phyloP scores from a whole-genome alignment of 2,888 invertebrate species.

The Euspilapteryx auroguttella region DNA sequence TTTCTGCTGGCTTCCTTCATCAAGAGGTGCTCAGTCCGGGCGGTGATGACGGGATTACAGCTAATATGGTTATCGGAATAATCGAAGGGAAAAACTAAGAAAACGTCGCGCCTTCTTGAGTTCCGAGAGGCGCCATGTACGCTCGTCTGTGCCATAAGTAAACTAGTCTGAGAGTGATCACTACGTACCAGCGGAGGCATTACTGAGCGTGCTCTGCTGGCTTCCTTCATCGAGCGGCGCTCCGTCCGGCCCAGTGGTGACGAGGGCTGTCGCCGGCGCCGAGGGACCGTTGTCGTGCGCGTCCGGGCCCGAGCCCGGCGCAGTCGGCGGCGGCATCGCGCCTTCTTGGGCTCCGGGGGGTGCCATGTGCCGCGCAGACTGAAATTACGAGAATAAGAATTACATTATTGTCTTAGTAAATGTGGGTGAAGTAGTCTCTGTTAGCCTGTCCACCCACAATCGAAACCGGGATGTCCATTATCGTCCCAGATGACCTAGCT shows the following conservation, averaged over 20 bases:
- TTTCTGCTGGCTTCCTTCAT: no score
- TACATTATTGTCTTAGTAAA: no score
- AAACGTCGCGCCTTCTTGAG: no score
- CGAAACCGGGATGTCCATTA: no score
- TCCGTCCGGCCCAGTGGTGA: conserved; percentile 90
- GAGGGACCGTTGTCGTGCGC: conserved; percentile 68
- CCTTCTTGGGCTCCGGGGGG: conserved; percentile 59
- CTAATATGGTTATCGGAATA: no score
- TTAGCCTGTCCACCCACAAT: no score
- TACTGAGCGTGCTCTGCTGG: conserved; percentile 90
- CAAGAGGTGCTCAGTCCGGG: no score
- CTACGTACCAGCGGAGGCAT: conserved; percentile 82
- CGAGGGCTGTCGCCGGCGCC: conserved; percentile 81
- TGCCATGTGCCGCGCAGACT: conserved; percentile 63
- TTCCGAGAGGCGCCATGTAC: neutral
- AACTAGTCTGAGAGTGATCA: neutral
- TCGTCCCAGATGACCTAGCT: no score
- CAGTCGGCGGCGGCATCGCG: conserved; percentile 63
- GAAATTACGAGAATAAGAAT: conserved; percentile 43
- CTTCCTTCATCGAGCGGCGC: conserved; percentile 87
- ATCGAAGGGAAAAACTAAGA: no score
- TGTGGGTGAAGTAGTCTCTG: no score
- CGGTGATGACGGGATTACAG: no score
- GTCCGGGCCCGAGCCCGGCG: conserved; percentile 49
- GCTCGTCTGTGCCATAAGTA: neutral